A percentile compares a stretch with the other conserved stretches of the same genome.
Conservation (phyloP, 2,797 vertebrate species). For the Pagetopsis macropterus region DNA sequence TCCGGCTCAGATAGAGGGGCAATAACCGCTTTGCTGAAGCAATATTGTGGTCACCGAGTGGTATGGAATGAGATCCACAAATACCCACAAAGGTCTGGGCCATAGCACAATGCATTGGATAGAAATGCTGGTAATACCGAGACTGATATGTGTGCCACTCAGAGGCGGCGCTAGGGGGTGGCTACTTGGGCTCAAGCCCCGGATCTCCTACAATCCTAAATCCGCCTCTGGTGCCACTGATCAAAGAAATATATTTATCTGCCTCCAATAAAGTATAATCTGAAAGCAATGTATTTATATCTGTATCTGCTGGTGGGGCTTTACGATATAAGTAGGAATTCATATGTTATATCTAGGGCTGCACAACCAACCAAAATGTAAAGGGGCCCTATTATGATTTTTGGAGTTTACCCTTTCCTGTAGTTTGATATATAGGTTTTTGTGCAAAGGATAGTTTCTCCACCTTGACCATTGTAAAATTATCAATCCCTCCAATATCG, state of each 20-base stretch:
- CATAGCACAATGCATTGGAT: background rate
- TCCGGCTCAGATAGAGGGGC: constrained; percentile 27
- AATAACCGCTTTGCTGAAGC: constrained; percentile 9
- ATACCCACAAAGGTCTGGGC: background rate
- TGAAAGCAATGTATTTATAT: background rate
- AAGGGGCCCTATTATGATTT: too few relatives aligned
- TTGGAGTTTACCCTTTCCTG: too few relatives aligned
- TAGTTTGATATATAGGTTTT: too few relatives aligned
- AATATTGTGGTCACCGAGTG: constrained; percentile 12
- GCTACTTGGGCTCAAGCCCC: too few relatives aligned
- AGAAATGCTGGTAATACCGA: background rate
- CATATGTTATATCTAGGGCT: too few relatives aligned
- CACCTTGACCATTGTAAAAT: too few relatives aligned
- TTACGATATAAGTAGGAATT: too few relatives aligned
- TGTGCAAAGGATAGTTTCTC: too few relatives aligned
- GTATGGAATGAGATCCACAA: constrained; percentile 15
- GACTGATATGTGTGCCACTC: background rate
- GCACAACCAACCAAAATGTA: too few relatives aligned
- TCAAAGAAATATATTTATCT: background rate
- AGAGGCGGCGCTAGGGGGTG: too few relatives aligned
- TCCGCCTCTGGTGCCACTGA: background rate
- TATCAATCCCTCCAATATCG: too few relatives aligned
- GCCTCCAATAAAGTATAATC: background rate
- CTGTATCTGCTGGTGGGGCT: background rate
- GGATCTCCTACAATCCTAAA: too few relatives aligned